phyloP scores from a whole-genome alignment of 2,113 vertebrate genomes.

The Phylloscopus whistleri region DNA sequence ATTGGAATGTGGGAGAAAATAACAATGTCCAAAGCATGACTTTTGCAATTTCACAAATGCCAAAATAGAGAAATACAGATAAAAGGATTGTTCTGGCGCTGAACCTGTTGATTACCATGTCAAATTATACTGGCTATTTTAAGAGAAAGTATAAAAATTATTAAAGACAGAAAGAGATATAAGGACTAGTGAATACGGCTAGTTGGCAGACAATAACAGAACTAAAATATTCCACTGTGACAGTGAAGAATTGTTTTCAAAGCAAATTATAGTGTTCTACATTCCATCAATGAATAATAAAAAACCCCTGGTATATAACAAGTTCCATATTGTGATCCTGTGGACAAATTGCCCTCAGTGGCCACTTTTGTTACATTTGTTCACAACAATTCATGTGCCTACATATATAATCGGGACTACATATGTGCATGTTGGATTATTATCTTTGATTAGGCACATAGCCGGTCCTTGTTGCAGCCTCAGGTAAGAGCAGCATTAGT shows the following conservation, averaged over 20 bases:
- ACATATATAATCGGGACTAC: neutral
- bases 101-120: neutral
- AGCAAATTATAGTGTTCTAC: neutral
- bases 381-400: neutral
- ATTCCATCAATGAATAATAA: neutral
- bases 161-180: neutral
- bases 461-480: neutral
- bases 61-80: neutral
- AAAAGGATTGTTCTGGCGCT: neutral
- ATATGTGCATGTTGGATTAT: neutral
- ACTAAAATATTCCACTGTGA: neutral
- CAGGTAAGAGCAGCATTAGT: neutral
- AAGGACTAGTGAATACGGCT: neutral
- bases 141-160: neutral
- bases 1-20: neutral
- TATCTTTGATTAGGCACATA: neutral
- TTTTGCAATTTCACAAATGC: neutral
- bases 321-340: neutral
- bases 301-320: neutral
- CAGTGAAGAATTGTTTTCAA: neutral
- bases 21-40: neutral
- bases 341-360: neutral
- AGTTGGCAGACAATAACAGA: neutral
- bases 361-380: neutral
- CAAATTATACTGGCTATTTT: neutral